Base-by-base conservation (phyloP, 2,797 vertebrate genomes). In the Hydrocynus forskahlii region DNA sequence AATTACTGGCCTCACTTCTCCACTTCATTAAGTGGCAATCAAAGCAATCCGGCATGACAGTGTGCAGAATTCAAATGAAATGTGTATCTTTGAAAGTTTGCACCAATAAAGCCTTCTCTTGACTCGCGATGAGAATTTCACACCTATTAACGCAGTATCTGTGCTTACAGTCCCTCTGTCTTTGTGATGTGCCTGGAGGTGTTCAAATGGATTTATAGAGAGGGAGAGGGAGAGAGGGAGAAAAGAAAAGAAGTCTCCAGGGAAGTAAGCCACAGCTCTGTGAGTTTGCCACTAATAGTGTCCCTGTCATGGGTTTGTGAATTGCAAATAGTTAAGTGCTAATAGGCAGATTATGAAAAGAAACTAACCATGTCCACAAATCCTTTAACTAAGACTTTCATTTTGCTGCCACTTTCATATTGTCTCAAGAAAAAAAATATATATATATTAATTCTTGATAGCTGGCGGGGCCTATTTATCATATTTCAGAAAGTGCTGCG, bases 261-360 rank as follows among this genome's bases (percentile, higher is more conserved):
- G 92, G 92, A 89, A 89, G 86, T 88, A 90, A 91, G 89, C 92
- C 90, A 90, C 83, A 89, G 88, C 91, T 89, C 88, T 90, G 88
- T 88, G 90, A 92, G 88, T 90, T 89, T 92, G 92, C 92, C 92
- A 93, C 89, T 92, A 93, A 91, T 90, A 90, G 92, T 91, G 90
- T 93, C 88, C 89, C 90, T 91, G 92, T 91, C 92, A 90, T 91
- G 92, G 91, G 92, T 93, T 92, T 93, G 91, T 92, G 90, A 92
- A 91, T 92, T 92, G 88, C 89, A 92, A 93, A 92, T 92, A 92
- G 93, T 93, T 93, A 92, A 92, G 92, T 93, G 92, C 92, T 95
- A 94, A 94, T 94, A 94, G 93, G 92, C 92, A 93, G 93, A 94
- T 95, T 93, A 95, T 92, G 90, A 92, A 93, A 91, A 92, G 92